phyloP scores from a whole-genome alignment of 2,113 vertebrate genomes.

The Aldabrachelys gigantea region DNA sequence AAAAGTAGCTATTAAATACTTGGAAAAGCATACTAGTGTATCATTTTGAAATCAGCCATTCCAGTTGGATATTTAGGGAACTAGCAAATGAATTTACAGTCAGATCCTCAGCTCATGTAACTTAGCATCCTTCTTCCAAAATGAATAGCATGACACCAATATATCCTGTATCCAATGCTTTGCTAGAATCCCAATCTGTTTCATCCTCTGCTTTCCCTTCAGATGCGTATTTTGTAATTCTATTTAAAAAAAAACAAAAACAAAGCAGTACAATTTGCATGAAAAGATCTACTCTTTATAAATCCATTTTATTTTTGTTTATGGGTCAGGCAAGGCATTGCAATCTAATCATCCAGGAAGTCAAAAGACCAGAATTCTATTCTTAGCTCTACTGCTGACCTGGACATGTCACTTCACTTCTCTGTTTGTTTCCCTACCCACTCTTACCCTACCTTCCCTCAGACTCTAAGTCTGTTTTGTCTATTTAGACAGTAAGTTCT shows the following conservation, averaged over 20 bases:
- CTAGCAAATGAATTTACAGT: not conserved
- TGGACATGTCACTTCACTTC: not conserved
- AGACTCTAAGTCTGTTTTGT: not conserved
- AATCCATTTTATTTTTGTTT: not conserved
- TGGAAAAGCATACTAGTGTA: not conserved
- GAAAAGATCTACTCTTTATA: not conserved
- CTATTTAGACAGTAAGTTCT: not conserved
- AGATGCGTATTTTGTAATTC: not conserved
- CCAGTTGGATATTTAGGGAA: not conserved
- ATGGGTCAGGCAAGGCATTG: not conserved
- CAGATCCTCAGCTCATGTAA: not conserved
- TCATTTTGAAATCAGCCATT: not conserved
- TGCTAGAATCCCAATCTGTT: not conserved
- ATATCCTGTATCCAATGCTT: not conserved
- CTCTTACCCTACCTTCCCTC: not conserved
- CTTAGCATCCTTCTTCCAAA: not conserved
- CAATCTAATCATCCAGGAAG: not conserved
- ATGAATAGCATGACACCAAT: not conserved
- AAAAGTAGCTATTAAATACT: not conserved
- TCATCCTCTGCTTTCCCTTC: not conserved
- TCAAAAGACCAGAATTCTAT: not conserved
- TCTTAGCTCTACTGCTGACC: not conserved
- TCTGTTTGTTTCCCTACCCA: not conserved
- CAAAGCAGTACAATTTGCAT: not conserved
- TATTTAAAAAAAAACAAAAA: not conserved